Evolutionary conservation across 2,113 vertebrate genomes (phyloP).

Genomic region (Dendrocopos noguchii): DNA sequence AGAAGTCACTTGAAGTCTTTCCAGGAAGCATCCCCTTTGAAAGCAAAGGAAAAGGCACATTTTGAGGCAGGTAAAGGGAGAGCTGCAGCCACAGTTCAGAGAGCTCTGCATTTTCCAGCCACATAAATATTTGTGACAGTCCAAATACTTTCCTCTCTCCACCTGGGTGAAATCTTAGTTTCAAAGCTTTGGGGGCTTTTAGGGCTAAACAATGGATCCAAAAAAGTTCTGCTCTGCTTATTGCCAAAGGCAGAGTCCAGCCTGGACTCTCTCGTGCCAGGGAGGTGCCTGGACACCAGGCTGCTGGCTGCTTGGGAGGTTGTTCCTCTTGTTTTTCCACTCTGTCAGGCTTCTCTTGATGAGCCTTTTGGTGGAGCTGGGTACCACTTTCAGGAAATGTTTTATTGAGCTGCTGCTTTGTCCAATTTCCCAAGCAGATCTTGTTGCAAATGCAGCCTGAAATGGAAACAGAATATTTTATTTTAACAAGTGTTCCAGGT

Average conservation of each 20-base stretch:
- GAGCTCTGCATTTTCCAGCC: neutral
- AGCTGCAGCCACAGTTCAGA: neutral
- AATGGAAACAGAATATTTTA: neutral
- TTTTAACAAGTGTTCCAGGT: neutral
- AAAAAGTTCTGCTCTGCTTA: neutral
- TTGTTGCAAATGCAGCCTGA: neutral
- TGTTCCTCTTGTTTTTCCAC: no score
- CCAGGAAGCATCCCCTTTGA: neutral
- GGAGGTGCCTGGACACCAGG: neutral
- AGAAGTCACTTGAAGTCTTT: neutral
- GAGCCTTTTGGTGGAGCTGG: neutral
- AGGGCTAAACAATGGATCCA: neutral
- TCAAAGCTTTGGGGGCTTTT: neutral
- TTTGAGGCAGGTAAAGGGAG: neutral
- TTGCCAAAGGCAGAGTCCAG: neutral
- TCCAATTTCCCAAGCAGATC: neutral
- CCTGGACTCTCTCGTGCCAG: fast-evolving
- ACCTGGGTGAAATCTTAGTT: neutral
- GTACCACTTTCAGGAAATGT: neutral
- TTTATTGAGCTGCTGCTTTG: neutral
- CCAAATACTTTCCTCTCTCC: neutral
- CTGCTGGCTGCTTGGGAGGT: neutral
- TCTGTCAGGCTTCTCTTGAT: neutral
- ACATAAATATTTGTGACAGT: neutral
- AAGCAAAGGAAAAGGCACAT: neutral